Evolutionary conservation across 2,113 vertebrate species (phyloP).

Genomic region (Hemiprocne comata): DNA sequence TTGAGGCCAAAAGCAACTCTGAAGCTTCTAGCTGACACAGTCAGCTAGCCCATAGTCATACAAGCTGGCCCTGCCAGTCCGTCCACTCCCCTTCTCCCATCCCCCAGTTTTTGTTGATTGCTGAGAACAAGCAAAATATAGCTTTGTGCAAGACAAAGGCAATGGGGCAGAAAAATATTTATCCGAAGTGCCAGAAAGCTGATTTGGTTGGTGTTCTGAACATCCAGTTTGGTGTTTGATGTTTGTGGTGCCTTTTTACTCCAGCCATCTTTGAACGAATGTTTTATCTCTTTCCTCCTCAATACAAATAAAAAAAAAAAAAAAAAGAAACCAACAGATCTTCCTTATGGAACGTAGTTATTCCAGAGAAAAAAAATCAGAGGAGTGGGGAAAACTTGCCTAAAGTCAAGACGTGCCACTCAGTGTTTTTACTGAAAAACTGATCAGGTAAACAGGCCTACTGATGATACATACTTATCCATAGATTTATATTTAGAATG

Average conservation of each 20-base stretch:
- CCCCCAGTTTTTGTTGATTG: fast-evolving
- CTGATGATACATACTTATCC: not conserved
- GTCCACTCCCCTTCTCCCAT: too few relatives aligned
- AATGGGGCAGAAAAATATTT: not conserved
- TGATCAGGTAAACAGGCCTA: not conserved
- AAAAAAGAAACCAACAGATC: not conserved
- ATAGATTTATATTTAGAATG: not conserved
- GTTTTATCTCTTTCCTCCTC: not conserved
- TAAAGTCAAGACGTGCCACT: not conserved
- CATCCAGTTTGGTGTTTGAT: not conserved
- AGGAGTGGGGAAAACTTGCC: not conserved
- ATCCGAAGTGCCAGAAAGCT: not conserved
- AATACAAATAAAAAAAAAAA: not conserved
- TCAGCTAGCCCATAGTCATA: not conserved
- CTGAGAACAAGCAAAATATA: not conserved
- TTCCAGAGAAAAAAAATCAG: not conserved
- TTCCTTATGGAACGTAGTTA: not conserved
- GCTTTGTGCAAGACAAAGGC: not conserved
- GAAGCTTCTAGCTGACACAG: not conserved
- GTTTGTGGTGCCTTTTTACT: not conserved
- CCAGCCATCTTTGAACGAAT: not conserved
- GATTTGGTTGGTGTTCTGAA: not conserved
- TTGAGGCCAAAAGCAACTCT: not conserved
- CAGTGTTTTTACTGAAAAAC: not conserved
- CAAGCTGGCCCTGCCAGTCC: not conserved